Conservation (phyloP, 2,888 invertebrate species). For the Graphium colonna region DNA sequence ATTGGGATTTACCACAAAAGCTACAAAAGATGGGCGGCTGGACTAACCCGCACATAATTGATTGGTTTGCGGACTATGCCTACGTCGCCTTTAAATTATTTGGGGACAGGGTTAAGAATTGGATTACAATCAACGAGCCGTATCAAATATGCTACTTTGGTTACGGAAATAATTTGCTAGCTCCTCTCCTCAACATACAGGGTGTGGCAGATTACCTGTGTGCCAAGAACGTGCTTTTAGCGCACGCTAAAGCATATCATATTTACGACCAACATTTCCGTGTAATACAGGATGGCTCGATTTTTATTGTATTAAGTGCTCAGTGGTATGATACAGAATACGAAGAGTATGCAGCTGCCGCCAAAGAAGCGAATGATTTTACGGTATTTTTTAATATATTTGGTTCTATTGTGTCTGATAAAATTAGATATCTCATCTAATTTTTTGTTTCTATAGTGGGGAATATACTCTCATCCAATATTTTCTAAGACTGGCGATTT, state of each 20-base stretch:
- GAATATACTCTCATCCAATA: slow-evolving; percentile 81
- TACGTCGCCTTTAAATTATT: slow-evolving; percentile 50
- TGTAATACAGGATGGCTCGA: slow-evolving; percentile 48
- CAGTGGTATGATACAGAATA: slow-evolving; percentile 66
- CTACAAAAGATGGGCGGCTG: slow-evolving; percentile 53
- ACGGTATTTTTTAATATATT: slow-evolving; percentile 40
- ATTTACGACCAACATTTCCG: slow-evolving; percentile 49
- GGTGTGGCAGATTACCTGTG: slow-evolving; percentile 67
- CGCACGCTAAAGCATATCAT: slow-evolving; percentile 50
- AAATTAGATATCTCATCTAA: neutral
- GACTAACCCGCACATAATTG: no score
- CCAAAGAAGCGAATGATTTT: no score
- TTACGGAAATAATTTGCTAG: slow-evolving; percentile 48
- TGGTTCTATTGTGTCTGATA: no score
- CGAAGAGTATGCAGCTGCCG: slow-evolving; percentile 52
- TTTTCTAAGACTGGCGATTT: slow-evolving; percentile 81
- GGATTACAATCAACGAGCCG: no score
- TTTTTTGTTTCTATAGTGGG: slow-evolving; percentile 53
- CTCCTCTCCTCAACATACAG: slow-evolving; percentile 45
- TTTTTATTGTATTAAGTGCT: slow-evolving; percentile 72
- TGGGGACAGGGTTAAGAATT: slow-evolving; percentile 58
- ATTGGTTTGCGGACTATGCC: slow-evolving; percentile 63
- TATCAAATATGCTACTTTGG: slow-evolving; percentile 47
- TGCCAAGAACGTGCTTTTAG: slow-evolving; percentile 48
- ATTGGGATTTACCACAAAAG: slow-evolving; percentile 50